phyloP scores from a whole-genome alignment of 2,113 vertebrate genomes.

The Lasiurus borealis region DNA sequence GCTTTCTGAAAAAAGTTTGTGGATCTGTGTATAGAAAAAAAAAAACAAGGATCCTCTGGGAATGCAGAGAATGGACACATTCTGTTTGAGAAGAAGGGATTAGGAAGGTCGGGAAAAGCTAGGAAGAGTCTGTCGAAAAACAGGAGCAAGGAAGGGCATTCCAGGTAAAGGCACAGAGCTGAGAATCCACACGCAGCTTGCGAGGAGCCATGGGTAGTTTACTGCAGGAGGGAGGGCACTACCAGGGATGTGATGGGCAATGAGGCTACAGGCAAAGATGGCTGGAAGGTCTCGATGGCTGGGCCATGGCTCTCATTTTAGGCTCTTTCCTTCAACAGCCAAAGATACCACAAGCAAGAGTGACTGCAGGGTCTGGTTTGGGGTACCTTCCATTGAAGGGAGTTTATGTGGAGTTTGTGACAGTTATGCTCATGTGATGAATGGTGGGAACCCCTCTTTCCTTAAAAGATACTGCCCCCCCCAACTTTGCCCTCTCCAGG shows the following conservation, averaged over 20 bases:
- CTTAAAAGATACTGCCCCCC: too few relatives aligned
- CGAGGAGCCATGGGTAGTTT: neutral
- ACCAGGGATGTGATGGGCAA: neutral
- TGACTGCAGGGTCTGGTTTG: neutral
- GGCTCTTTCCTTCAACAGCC: neutral
- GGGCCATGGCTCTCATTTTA: neutral
- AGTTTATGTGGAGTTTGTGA: fast-evolving
- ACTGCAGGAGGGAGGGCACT: neutral
- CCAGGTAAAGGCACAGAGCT: neutral
- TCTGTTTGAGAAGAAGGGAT: too few relatives aligned
- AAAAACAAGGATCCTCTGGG: neutral
- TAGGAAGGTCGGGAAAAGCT: neutral
- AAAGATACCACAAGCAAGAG: neutral
- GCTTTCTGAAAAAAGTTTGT: neutral
- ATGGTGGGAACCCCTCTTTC: neutral
- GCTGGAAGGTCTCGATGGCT: neutral
- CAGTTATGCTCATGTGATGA: neutral
- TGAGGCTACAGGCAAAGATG: neutral
- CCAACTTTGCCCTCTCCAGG: neutral
- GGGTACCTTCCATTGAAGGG: neutral
- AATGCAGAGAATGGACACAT: neutral
- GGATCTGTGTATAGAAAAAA: neutral
- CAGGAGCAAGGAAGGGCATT: neutral
- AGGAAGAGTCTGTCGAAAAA: neutral
- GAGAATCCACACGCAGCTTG: neutral